Percentiles rank a stretch among this genome's conserved stretches.
phyloP scores from a whole-genome alignment of 2,888 invertebrate genomes.

The Euspilapteryx auroguttella region DNA sequence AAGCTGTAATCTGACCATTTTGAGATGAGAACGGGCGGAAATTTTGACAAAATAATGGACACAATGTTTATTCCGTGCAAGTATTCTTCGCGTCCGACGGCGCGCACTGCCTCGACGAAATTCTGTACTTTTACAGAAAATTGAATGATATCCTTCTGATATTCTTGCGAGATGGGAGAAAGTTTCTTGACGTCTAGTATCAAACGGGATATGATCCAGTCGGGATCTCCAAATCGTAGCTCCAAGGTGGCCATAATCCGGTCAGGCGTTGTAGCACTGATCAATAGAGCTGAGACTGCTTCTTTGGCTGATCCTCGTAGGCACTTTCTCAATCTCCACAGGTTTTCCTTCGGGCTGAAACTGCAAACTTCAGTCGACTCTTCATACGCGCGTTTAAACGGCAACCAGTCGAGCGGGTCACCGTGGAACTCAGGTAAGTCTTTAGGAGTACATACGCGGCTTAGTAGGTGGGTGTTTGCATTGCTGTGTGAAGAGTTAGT shows the following conservation, averaged over 20 bases:
- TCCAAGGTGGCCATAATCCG: neutral
- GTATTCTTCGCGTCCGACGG: too few species aligned
- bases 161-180: neutral
- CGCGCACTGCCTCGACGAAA: conserved; percentile 3
- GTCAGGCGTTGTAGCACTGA: neutral
- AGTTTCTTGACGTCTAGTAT: too few species aligned
- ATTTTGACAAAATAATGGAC: conserved; percentile 1
- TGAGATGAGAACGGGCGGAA: conserved; percentile 3
- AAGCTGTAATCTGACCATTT: conserved; percentile 3
- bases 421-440: too few species aligned
- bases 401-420: too few species aligned
- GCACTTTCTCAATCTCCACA: conserved; percentile 1
- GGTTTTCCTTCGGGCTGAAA: neutral
- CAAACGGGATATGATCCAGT: neutral
- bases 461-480: too few species aligned
- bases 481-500: too few species aligned
- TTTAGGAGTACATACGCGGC: too few species aligned
- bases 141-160: conserved; percentile 2
- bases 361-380: conserved; percentile 1
- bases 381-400: too few species aligned
- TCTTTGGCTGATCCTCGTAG: too few species aligned
- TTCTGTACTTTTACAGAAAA: conserved; percentile 4
- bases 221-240: conserved; percentile 1
- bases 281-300: conserved; percentile 1
- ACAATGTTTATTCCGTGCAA: conserved; percentile 1